These are phyloP conservation scores for Crambe crambe DNA, from an alignment of 37 sponge, comb jelly and placozoan species.

Conservation along the genomic window DNA sequence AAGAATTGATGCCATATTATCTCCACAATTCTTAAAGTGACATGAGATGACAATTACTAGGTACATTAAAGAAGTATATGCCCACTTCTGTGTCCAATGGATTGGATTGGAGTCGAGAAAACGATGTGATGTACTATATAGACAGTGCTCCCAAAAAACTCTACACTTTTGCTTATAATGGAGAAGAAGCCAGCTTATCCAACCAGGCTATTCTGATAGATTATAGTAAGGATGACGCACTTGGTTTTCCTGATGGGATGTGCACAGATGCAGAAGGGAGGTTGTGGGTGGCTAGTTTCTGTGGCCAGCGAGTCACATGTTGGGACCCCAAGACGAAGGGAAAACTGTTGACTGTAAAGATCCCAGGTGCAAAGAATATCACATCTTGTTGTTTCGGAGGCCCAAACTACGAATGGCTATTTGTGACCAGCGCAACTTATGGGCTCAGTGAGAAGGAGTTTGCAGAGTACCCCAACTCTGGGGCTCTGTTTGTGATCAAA, in stretches of 20 bases:
- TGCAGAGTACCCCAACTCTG: constrained; percentile 29
- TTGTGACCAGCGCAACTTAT: constrained; percentile 67
- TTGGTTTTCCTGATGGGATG: constrained; percentile 68
- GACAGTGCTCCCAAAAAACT: constrained; percentile 30
- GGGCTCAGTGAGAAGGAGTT: neutral
- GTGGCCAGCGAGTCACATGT: constrained; percentile 24
- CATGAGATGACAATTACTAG: too few relatives aligned
- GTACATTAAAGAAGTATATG: too few relatives aligned
- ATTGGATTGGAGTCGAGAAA: constrained; percentile 54
- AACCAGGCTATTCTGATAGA: constrained; percentile 34
- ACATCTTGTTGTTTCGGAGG: constrained; percentile 79
- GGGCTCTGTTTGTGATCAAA: constrained; percentile 51
- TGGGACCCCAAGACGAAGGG: constrained; percentile 48
- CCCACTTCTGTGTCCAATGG: constrained; percentile 64
- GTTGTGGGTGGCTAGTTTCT: constrained; percentile 53
- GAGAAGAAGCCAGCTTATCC: constrained; percentile 18
- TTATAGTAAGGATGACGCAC: constrained; percentile 8
- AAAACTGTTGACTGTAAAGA: neutral
- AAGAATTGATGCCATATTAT: too few relatives aligned
- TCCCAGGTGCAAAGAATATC: constrained; percentile 34
- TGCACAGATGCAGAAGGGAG: constrained; percentile 31
- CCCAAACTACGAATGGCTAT: constrained; percentile 37
- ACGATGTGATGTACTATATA: constrained; percentile 58
- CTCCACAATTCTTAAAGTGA: too few relatives aligned
- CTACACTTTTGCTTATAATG: constrained; percentile 46